These are phyloP conservation scores for Elephantulus edwardii DNA, from an alignment of 2,113 vertebrate species.

Conservation along the genomic window DNA sequence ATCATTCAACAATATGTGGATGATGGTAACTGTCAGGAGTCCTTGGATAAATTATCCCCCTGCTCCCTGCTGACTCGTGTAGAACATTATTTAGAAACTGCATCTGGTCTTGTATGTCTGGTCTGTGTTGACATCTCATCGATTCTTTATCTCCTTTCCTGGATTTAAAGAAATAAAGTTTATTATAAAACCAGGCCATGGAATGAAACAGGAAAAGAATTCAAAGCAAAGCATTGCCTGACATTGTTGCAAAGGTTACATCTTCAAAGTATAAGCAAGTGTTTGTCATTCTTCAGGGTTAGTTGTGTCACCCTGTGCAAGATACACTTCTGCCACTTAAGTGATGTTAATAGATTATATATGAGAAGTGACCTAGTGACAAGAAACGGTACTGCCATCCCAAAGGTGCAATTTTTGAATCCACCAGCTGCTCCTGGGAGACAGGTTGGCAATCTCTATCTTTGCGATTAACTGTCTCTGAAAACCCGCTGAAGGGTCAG, in stretches of 20 bases:
- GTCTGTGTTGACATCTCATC: neutral
- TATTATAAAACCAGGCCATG: neutral
- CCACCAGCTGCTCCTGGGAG: too few species aligned
- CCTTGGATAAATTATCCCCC: neutral
- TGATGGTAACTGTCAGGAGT: neutral
- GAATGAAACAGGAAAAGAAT: neutral
- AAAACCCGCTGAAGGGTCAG: too few species aligned
- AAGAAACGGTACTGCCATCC: too few species aligned
- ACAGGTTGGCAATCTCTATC: too few species aligned
- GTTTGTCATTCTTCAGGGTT: neutral
- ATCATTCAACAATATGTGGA: neutral
- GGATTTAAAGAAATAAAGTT: neutral
- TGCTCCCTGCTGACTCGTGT: neutral
- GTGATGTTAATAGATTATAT: neutral
- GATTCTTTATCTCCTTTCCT: conserved; percentile 42
- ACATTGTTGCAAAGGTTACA: neutral
- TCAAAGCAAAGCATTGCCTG: neutral
- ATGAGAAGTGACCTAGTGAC: too few species aligned
- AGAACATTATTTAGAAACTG: neutral
- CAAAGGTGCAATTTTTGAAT: too few species aligned
- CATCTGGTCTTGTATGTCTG: neutral
- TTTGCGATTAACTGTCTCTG: too few species aligned
- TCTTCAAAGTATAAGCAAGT: neutral
- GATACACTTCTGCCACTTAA: neutral
- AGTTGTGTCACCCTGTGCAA: neutral